These are phyloP conservation scores for Leptopilina clavipes DNA, from an alignment of 1,140 invertebrate genomes.

Conservation along the genomic window DNA sequence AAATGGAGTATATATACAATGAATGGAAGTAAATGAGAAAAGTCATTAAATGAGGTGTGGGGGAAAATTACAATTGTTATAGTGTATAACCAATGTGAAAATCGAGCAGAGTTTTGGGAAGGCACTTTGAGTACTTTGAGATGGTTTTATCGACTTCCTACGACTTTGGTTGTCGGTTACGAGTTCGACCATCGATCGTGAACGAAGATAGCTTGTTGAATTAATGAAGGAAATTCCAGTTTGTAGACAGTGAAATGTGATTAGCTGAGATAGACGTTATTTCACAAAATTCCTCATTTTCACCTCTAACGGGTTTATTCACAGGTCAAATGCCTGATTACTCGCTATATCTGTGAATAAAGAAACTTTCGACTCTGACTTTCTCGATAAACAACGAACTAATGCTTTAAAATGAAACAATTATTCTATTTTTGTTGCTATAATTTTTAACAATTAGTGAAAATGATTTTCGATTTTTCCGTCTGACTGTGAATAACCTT, in stretches of 20 bases:
- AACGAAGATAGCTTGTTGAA: background rate
- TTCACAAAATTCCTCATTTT: constrained; percentile 2
- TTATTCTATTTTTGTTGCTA: background rate
- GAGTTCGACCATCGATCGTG: constrained; percentile 12
- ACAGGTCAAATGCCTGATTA: background rate
- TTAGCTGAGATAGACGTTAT: constrained; percentile 23
- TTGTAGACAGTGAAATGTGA: constrained; percentile 18
- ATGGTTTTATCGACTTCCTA: constrained; percentile 27
- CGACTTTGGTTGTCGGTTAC: constrained; percentile 9
- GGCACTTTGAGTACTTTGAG: constrained; percentile 16
- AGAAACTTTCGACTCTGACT: too few relatives aligned
- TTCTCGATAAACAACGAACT: background rate
- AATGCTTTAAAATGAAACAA: background rate
- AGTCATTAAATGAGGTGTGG: constrained; percentile 10
- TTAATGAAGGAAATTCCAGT: constrained; percentile 24
- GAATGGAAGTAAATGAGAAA: background rate
- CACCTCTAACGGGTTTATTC: background rate
- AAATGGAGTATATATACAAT: background rate
- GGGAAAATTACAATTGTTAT: background rate
- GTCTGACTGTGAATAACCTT: too few relatives aligned
- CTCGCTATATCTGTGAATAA: background rate
- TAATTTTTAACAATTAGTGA: background rate
- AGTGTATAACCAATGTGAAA: constrained; percentile 1
- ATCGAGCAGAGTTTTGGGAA: background rate
- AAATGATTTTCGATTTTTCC: too few relatives aligned